These are phyloP conservation scores for Heliocidaris tuberculata DNA, from an alignment of 35 echinoderm and acorn worm genomes.

Conservation along the genomic window DNA sequence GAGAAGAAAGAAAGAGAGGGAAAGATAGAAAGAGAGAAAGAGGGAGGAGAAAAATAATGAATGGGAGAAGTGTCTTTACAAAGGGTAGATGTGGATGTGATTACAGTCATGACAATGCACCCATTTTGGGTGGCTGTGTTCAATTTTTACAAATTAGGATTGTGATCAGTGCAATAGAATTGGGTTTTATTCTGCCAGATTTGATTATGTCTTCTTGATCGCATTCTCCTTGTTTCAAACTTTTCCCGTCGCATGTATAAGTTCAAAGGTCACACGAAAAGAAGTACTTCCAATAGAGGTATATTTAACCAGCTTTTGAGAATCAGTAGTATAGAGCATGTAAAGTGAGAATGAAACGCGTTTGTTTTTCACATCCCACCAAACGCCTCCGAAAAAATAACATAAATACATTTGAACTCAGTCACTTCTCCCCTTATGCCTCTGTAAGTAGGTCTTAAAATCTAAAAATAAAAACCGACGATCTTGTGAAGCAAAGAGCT, in stretches of 20 bases:
- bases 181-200: slow-evolving; percentile 1
- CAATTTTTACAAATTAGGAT: background rate
- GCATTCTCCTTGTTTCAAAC: background rate
- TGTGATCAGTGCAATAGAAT: background rate
- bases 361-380: too few relatives aligned
- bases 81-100: background rate
- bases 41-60: background rate
- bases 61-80: background rate
- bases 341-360: too few relatives aligned
- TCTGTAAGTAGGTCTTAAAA: too few relatives aligned
- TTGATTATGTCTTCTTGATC: background rate
- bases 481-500: too few relatives aligned
- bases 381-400: too few relatives aligned
- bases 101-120: background rate
- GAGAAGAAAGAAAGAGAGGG: background rate
- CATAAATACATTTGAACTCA: too few relatives aligned
- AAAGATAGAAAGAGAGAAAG: background rate
- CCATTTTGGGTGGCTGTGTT: background rate
- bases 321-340: too few relatives aligned
- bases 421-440: too few relatives aligned
- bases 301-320: too few relatives aligned
- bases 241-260: background rate
- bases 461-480: too few relatives aligned
- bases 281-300: too few relatives aligned
- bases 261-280: background rate